Base-by-base conservation (phyloP, 2,797 vertebrate species). In the Manis javanica region DNA sequence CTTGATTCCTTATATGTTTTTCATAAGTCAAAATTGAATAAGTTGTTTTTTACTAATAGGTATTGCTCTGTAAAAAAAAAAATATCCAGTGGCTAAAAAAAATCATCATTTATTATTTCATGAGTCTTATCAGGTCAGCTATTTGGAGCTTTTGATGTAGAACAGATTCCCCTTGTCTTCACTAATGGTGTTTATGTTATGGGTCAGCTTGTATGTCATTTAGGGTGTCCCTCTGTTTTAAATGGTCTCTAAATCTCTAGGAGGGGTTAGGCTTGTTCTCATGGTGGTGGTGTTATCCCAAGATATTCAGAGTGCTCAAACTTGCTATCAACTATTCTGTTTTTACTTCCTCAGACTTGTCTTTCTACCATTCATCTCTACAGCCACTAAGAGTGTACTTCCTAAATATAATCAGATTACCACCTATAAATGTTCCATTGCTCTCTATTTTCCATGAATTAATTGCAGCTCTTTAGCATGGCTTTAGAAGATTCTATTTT, bases 1-100 rank as follows among this genome's bases (percentile, higher is more conserved):
- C 96, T 77, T 98, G 96, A 21, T 82, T 92, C 13, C 87, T 94
- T 63, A 64, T 14, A 92, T 97, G 74, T 96, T 5, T 37, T 95
- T 82, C 10, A 94, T 97, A 96, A 97, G 83, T 93, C 90, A 61
- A 42, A 18, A 0, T 87, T 92, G 77, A 97, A 86, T 93, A 87
- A 49, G 66, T 51, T 46, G 53, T 95, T 96, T 92, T 96, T 97
- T 18, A 55, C 85, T 69, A 79, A 92, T 87, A 90, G 69, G 10
- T 59, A 42, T 95, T 93, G 57, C 93, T 95, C 90, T 95, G 64
- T 72, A 34, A 72, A 31, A 53, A 53, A 39, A 39, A 39, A 39
- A 39, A 39, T n/a, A 34, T 29, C 63, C 51, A 51, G 7, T 39
- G 69, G 31, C 39, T 81, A 21, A 23, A 92, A 90, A 59, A 51